These are phyloP conservation scores for Pipra filicauda DNA, from an alignment of 2,113 vertebrate species.

Conservation along the genomic window DNA sequence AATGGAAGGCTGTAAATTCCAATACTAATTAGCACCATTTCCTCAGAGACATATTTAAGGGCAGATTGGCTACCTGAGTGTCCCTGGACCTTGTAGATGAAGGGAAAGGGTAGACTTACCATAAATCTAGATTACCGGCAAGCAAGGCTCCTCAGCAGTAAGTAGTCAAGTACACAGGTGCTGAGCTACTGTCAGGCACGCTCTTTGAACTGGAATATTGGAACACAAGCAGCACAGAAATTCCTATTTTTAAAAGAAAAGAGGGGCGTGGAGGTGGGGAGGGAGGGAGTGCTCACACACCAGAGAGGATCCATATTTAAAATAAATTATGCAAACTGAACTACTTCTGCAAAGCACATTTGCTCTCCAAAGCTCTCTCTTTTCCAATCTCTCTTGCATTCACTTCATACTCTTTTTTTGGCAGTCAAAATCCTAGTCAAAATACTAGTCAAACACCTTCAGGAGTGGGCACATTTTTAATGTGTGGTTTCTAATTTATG, in stretches of 20 bases:
- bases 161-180: conserved; percentile 24
- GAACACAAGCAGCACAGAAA: not conserved
- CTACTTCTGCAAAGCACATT: conserved; percentile 22
- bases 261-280: not conserved
- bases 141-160: conserved; percentile 3
- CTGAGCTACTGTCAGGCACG: not conserved
- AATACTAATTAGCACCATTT: conserved; percentile 99
- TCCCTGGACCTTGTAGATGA: conserved; percentile 86
- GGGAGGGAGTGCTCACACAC: not conserved
- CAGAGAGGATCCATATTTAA: conserved; percentile 11
- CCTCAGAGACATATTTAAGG: conserved; percentile 99
- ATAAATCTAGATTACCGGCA: conserved; percentile 70
- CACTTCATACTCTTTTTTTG: not conserved
- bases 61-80: conserved; percentile 97
- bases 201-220: not conserved
- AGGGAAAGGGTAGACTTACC: conserved; percentile 73
- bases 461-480: not conserved
- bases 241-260: conserved; percentile 15
- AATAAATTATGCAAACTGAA: conserved; percentile 37
- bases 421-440: not conserved
- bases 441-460: not conserved
- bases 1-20: conserved; percentile 99
- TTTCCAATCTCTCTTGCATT: not conserved
- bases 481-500: not conserved
- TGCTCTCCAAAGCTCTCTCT: not conserved